Conservation (phyloP, 2,113 vertebrate species). For the Daboia siamensis region DNA sequence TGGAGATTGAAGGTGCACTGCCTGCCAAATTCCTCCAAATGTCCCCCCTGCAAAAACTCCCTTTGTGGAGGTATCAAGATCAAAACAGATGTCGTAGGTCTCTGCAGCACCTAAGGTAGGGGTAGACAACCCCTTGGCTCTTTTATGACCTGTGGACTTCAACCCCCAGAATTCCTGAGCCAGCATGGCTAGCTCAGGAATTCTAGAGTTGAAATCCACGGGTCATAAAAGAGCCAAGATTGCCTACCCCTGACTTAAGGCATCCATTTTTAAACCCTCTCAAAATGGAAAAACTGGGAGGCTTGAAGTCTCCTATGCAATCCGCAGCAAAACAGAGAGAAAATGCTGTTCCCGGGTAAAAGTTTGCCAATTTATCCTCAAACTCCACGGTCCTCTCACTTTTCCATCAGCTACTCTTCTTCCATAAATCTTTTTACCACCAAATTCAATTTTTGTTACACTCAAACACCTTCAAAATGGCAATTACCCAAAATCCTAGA, state of each 20-base stretch:
- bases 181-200: too few species aligned
- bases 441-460: background rate
- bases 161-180: too few species aligned
- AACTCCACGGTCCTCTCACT: background rate
- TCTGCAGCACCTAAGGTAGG: background rate
- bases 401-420: background rate
- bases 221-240: too few species aligned
- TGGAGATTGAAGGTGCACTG: background rate
- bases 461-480: background rate
- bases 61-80: background rate
- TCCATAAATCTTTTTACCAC: background rate
- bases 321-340: background rate
- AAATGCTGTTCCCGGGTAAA: background rate
- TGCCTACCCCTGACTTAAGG: background rate
- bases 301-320: background rate
- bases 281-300: background rate
- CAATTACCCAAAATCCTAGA: background rate
- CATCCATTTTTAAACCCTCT: background rate
- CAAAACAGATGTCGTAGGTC: background rate
- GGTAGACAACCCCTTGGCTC: too few species aligned
- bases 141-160: too few species aligned
- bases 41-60: background rate
- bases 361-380: background rate
- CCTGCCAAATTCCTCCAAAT: background rate
- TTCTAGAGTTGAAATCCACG: too few species aligned